A percentile compares a stretch with the other conserved stretches of the same genome.
These are phyloP conservation scores for Python bivittatus DNA, from an alignment of 2,113 vertebrate genomes.

Conservation along the genomic window DNA sequence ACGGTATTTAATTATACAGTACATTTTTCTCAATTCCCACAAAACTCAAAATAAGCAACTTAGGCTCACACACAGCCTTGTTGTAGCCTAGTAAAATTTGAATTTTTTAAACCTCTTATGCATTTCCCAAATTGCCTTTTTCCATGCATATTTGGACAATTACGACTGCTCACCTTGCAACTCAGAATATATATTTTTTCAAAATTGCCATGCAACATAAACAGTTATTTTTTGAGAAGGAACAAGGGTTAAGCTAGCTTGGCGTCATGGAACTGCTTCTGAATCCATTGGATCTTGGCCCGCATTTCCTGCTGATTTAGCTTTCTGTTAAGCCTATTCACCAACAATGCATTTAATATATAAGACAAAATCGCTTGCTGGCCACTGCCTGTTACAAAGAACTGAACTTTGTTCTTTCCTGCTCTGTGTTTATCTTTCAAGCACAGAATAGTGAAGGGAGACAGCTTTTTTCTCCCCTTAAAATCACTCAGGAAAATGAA, in stretches of 20 bases:
- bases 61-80: not conserved
- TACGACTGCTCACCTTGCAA: not conserved
- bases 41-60: not conserved
- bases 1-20: not conserved
- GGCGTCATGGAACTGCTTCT: not conserved
- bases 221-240: not conserved
- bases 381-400: not conserved
- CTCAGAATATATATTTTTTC: not conserved
- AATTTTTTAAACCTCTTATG: not conserved
- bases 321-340: not conserved
- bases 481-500: conserved; percentile 34
- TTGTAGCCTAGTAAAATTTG: not conserved
- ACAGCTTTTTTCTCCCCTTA: conserved; percentile 2
- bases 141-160: not conserved
- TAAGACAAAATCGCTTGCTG: conserved; percentile 1
- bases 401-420: conserved; percentile 36
- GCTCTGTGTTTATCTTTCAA: conserved; percentile 30
- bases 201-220: not conserved
- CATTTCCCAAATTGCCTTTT: not conserved
- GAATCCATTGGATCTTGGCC: not conserved
- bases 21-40: not conserved
- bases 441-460: not conserved
- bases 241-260: not conserved
- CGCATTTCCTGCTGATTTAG: not conserved
- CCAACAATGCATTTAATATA: not conserved